Percentiles rank a stretch among this genome's conserved stretches.
Evolutionary conservation across 2,888 invertebrate species (phyloP).

Genomic region (Athalia rosae): DNA sequence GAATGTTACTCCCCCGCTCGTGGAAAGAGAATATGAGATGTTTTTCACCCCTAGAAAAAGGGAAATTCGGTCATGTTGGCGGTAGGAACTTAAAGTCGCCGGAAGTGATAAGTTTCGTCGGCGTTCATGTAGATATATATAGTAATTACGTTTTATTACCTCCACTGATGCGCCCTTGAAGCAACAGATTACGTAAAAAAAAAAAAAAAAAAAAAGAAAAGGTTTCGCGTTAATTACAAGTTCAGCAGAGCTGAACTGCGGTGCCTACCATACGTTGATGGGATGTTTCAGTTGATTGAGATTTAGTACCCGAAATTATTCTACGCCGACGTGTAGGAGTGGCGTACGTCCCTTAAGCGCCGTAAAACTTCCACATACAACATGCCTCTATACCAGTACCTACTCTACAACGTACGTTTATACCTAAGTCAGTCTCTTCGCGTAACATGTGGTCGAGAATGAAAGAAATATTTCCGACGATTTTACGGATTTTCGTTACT

Average conservation of each 20-base stretch:
- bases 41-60: too few relatives aligned
- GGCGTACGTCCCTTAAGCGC: conserved; percentile 21
- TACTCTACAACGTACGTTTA: not conserved
- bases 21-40: too few relatives aligned
- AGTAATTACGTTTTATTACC: conserved; percentile 40
- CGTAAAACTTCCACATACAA: conserved; percentile 10
- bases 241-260: conserved; percentile 8
- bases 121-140: not conserved
- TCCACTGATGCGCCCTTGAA: conserved; percentile 17
- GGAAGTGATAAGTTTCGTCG: conserved; percentile 23
- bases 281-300: conserved; percentile 41
- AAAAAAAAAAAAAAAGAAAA: conserved; percentile 11
- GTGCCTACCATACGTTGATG: conserved; percentile 7
- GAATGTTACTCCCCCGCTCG: too few relatives aligned
- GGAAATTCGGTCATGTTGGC: not conserved
- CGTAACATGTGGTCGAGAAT: too few relatives aligned
- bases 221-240: conserved; percentile 39
- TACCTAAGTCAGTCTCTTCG: too few relatives aligned
- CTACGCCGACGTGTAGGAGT: conserved; percentile 34
- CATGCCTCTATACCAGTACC: not conserved
- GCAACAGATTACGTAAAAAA: conserved; percentile 28
- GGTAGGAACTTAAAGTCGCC: not conserved
- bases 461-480: too few relatives aligned
- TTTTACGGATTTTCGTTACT: too few relatives aligned
- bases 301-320: conserved; percentile 37